Base-by-base conservation (phyloP, 2,797 vertebrate species). In the Lagodon rhomboides region DNA sequence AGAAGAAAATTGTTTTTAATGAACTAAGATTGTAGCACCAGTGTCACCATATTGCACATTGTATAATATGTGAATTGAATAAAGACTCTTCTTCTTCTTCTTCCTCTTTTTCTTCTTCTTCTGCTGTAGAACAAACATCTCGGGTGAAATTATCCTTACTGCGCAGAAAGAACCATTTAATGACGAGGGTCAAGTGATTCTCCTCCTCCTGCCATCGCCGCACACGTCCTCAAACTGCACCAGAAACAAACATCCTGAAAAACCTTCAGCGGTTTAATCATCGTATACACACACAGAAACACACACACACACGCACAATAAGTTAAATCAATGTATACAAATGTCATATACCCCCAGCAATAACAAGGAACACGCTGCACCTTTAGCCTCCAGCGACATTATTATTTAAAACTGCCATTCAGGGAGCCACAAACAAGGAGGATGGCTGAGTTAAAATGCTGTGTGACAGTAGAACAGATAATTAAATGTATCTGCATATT, bases 301-400 rank as follows among this genome's bases (percentile, higher is more conserved):
- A 56, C 17, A 67, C 13, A n/a, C 15, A 70, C 63, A 56, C 17
- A 67, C 13, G 17, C 15, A 70, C 25, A 68, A 55, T 68, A 67
- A 74, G 64, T 68, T n/a, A 67, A 58, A 80, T 77, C 63, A 62
- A 43, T 63, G 8, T 34, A 41, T 46, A 79, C 41, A 73, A 47
- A 77, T 71, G 47, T 59, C 23, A 44, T 30, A 61, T 53, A 72
- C 50, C 58, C 63, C 70, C 55, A 69, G 23, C 64, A 80, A 56
- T 46, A 82, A 68, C 51, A 75, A 49, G 18, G 23, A 59, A 34
- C 22, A 65, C 62, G 49, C 25, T 73, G 64, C 25, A 70, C 34
- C 68, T 69, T 75, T 59, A 69, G 53, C 65, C 63, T 71, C 18
- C 56, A 78, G 63, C 67, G 41, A 62, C 23, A 49, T 70, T 44